Evolutionary conservation across 53 echinoderm and acorn worm genomes (phyloP).

Genomic region (Astropecten irregularis): DNA sequence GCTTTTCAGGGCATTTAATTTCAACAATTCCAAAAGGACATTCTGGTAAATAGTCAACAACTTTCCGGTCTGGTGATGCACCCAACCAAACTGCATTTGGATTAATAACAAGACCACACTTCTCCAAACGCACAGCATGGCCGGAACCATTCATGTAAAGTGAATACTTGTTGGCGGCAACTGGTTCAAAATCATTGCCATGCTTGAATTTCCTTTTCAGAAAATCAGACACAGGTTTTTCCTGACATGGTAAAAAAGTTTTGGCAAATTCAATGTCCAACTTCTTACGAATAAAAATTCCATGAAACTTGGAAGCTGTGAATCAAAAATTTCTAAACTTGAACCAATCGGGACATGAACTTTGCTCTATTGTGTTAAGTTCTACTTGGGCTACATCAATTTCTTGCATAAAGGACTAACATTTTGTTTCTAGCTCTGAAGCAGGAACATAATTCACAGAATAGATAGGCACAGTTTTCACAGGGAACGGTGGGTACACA

Average conservation of each 20-base stretch:
- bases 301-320: conserved; percentile 29
- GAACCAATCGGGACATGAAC: conserved; percentile 13
- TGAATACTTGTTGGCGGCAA: conserved; percentile 33
- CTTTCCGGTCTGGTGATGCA: conserved; percentile 22
- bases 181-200: conserved; percentile 18
- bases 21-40: conserved; percentile 12
- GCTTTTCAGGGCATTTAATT: conserved; percentile 25
- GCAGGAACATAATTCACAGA: neutral
- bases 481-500: neutral
- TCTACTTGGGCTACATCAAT: conserved; percentile 20
- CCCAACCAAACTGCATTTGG: conserved; percentile 11
- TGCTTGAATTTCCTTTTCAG: neutral
- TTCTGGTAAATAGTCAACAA: conserved; percentile 12
- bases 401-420: neutral
- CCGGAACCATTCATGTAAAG: conserved; percentile 27
- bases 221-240: conserved; percentile 33
- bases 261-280: conserved; percentile 7
- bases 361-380: conserved; percentile 1
- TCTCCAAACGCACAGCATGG: conserved; percentile 10
- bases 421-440: conserved; percentile 5
- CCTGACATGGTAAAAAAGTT: conserved; percentile 1
- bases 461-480: conserved; percentile 17
- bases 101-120: conserved; percentile 21
- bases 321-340: neutral
- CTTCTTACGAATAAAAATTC: conserved; percentile 9